A percentile compares a stretch with the other conserved stretches of the same genome.
phyloP scores from a whole-genome alignment of 2,888 invertebrate species.

The Metacarcinus magister region DNA sequence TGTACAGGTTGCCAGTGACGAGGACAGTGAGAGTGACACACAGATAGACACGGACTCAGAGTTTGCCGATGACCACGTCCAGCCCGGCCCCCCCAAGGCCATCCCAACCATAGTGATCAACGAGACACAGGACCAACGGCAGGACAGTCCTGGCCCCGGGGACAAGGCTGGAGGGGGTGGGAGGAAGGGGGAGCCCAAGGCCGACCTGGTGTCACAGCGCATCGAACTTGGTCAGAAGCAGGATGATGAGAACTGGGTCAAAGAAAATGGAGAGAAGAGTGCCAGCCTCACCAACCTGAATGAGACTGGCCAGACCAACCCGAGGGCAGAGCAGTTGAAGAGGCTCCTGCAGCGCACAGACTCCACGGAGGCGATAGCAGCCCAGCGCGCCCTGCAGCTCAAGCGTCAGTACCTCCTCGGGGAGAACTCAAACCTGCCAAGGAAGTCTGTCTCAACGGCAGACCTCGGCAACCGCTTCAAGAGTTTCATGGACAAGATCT shows the following conservation, averaged over 20 bases:
- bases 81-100: conserved; percentile 87
- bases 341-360: conserved; percentile 91
- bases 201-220: conserved; percentile 64
- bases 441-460: conserved; percentile 84
- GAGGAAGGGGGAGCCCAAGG: conserved; percentile 56
- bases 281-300: conserved; percentile 79
- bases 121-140: conserved; percentile 85
- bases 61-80: conserved; percentile 91
- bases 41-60: conserved; percentile 97
- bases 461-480: conserved; percentile 93
- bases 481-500: conserved; percentile 93
- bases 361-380: conserved; percentile 94
- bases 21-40: conserved; percentile 89
- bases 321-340: conserved; percentile 77
- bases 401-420: conserved; percentile 93
- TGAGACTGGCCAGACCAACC: conserved; percentile 58
- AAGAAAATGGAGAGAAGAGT: conserved; percentile 79
- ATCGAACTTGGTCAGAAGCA: conserved; percentile 64
- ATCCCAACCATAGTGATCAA: conserved; percentile 91
- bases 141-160: conserved; percentile 75
- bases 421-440: conserved; percentile 81
- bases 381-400: conserved; percentile 93
- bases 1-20: conserved; percentile 81
- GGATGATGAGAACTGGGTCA: conserved; percentile 56
- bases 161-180: conserved; percentile 60